These are phyloP conservation scores for Fukomys damarensis DNA, from an alignment of 2,113 vertebrate genomes.

Conservation along the genomic window DNA sequence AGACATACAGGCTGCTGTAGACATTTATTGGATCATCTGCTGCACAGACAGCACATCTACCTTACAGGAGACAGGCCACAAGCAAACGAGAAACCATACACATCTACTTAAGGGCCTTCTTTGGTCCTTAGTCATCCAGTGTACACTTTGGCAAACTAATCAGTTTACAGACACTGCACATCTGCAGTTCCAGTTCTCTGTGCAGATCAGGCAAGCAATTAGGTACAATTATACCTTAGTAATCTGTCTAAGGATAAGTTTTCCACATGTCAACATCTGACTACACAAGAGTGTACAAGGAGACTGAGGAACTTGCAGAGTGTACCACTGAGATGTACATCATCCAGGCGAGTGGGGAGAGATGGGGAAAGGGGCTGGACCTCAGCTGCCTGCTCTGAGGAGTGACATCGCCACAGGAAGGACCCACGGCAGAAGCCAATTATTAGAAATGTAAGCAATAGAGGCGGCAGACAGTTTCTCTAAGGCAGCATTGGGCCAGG, in stretches of 20 bases:
- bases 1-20: conserved; percentile 44
- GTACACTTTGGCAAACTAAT: neutral
- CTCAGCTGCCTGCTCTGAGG: neutral
- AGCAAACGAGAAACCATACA: conserved; percentile 22
- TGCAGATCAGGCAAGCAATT: neutral
- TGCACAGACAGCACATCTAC: neutral
- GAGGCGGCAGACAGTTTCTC: neutral
- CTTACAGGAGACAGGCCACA: neutral
- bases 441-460: neutral
- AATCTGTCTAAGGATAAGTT: conserved; percentile 20
- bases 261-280: conserved; percentile 31
- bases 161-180: neutral
- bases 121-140: neutral
- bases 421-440: neutral
- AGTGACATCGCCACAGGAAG: neutral
- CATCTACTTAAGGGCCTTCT: neutral
- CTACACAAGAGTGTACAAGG: neutral
- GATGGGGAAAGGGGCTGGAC: neutral
- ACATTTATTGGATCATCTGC: conserved; percentile 81
- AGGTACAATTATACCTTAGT: neutral
- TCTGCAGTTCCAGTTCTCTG: neutral
- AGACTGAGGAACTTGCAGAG: neutral
- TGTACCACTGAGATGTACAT: neutral
- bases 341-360: neutral
- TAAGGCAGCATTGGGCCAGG: neutral